phyloP scores from a whole-genome alignment of 2,888 invertebrate species.

The Hemithea aestivaria region DNA sequence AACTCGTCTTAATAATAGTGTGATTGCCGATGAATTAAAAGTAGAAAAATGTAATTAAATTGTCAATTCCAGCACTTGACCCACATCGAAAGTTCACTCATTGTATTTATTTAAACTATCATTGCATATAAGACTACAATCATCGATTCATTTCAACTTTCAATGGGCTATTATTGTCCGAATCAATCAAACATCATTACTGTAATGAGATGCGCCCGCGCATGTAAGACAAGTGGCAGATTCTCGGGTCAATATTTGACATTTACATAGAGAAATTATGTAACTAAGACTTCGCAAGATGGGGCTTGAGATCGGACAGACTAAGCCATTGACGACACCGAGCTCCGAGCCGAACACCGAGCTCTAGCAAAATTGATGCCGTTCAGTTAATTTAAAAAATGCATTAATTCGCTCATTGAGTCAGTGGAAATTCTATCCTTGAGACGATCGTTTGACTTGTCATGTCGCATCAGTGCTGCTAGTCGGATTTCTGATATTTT shows the following conservation, averaged over 20 bases:
- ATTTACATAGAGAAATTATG: conserved; percentile 62
- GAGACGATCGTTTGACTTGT: too few relatives aligned
- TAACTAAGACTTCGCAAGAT: conserved; percentile 41
- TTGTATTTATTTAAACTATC: conserved; percentile 6
- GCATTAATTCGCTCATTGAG: too few relatives aligned
- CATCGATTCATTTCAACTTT: conserved; percentile 10
- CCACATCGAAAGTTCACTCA: conserved; percentile 10
- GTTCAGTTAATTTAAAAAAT: too few relatives aligned
- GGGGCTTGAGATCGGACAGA: too few relatives aligned
- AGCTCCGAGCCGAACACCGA: too few relatives aligned
- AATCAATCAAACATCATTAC: conserved; percentile 13
- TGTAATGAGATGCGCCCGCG: conserved; percentile 5
- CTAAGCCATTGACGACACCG: too few relatives aligned
- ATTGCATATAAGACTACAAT: conserved; percentile 11
- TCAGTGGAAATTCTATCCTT: too few relatives aligned
- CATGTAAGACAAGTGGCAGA: conserved; percentile 48
- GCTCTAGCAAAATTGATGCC: too few relatives aligned
- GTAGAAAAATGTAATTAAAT: conserved; percentile 1
- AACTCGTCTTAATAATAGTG: too few relatives aligned
- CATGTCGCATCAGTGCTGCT: too few relatives aligned
- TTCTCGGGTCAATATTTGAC: conserved; percentile 72
- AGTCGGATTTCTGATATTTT: too few relatives aligned
- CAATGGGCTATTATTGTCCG: conserved; percentile 15
- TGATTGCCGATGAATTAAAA: too few relatives aligned
- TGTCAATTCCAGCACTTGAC: conserved; percentile 9